These are phyloP conservation scores for Drosophila sordidula DNA, from an alignment of 2,888 invertebrate genomes.

Conservation along the genomic window DNA sequence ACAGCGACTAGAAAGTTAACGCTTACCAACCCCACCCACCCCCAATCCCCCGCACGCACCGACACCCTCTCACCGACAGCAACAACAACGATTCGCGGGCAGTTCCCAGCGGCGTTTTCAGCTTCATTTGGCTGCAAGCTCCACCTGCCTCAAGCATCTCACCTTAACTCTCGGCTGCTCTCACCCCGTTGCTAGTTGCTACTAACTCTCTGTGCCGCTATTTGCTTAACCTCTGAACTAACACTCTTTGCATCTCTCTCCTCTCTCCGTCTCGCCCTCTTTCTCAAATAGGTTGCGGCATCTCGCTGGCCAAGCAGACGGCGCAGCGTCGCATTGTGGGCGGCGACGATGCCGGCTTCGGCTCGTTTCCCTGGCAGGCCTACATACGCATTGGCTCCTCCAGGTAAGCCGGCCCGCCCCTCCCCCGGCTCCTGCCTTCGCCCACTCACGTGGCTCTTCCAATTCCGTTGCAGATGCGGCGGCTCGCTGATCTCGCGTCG, in stretches of 20 bases:
- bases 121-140: constrained; percentile 38
- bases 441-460: not conserved
- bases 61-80: constrained; percentile 4
- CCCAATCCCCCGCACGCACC: constrained; percentile 8
- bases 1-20: constrained; percentile 50
- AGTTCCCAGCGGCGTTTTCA: constrained; percentile 53
- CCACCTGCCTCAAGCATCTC: constrained; percentile 27
- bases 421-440: not conserved
- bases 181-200: constrained; percentile 49
- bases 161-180: constrained; percentile 34
- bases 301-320: constrained; percentile 93
- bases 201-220: constrained; percentile 40
- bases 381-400: constrained; percentile 97
- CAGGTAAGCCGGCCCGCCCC: constrained; percentile 86
- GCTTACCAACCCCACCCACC: constrained; percentile 7
- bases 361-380: constrained; percentile 97
- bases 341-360: constrained; percentile 97
- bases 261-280: not conserved
- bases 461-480: constrained; percentile 89
- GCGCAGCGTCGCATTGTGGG: constrained; percentile 96
- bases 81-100: constrained; percentile 43
- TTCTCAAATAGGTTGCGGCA: constrained; percentile 91
- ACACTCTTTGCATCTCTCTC: constrained; percentile 20
- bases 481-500: constrained; percentile 95
- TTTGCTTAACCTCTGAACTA: constrained; percentile 28